These are phyloP conservation scores for Leistus spinibarbis DNA, from an alignment of 2,888 invertebrate genomes.

Conservation along the genomic window DNA sequence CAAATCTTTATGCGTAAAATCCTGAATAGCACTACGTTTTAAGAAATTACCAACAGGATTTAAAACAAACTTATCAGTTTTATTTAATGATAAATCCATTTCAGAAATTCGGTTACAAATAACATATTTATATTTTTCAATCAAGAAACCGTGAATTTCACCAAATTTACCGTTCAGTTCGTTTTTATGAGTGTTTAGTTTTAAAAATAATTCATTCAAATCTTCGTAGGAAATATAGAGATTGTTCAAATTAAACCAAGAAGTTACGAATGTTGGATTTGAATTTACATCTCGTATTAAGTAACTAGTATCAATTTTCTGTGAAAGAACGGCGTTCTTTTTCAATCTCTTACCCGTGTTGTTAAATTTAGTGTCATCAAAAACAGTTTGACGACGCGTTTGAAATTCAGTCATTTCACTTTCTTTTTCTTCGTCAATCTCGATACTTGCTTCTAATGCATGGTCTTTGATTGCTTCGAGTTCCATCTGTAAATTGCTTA, in stretches of 20 bases:
- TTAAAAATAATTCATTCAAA: conserved; percentile 17
- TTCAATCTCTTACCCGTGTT: background rate
- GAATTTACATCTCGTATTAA: background rate
- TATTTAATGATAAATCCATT: conserved; percentile 9
- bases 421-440: conserved; percentile 38
- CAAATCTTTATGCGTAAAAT: conserved; percentile 32
- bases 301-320: background rate
- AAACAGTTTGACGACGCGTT: conserved; percentile 22
- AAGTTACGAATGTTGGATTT: background rate
- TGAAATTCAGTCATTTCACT: conserved; percentile 26
- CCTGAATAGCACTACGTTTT: conserved; percentile 13
- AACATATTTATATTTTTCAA: conserved; percentile 40
- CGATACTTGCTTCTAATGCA: conserved; percentile 34
- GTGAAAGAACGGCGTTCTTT: background rate
- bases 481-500: background rate
- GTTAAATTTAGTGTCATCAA: conserved; percentile 27
- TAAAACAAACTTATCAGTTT: conserved; percentile 11
- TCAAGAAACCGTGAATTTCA: conserved; percentile 30
- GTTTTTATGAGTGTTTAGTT: conserved; percentile 15
- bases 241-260: conserved; percentile 11
- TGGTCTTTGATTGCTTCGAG: conserved; percentile 35
- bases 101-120: conserved; percentile 36
- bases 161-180: background rate
- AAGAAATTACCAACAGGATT: conserved; percentile 25
- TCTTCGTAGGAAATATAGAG: conserved; percentile 9